Evolutionary conservation across 2,797 vertebrate genomes (phyloP).

Genomic region (Fringilla coelebs): DNA sequence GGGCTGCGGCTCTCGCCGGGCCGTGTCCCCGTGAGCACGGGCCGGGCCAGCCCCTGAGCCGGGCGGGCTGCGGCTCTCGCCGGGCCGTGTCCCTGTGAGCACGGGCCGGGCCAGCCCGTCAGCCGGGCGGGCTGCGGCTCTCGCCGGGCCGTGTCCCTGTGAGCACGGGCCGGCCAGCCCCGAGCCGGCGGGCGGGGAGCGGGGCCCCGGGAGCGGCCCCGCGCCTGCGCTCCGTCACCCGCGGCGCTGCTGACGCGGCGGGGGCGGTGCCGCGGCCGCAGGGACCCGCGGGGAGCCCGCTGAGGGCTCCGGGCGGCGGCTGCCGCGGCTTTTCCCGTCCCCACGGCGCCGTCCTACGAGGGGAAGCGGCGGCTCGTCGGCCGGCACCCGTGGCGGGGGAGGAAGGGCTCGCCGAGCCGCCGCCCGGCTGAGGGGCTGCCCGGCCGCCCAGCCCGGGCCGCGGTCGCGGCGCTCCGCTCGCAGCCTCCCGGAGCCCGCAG

Average conservation of each 20-base stretch:
- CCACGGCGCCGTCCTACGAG: background rate
- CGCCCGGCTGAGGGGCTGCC: background rate
- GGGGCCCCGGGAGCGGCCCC: no score
- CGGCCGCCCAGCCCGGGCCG: background rate
- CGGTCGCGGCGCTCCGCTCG: background rate
- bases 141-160: background rate
- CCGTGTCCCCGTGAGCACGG: no score
- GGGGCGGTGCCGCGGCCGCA: background rate
- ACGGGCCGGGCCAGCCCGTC: no score
- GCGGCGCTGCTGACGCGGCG: background rate
- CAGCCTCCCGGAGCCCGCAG: background rate
- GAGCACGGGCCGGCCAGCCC: no score
- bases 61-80: no score
- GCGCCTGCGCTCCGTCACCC: background rate
- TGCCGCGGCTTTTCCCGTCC: no score
- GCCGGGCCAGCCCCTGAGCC: no score
- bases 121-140: no score
- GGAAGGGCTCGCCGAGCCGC: background rate
- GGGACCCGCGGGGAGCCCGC: background rate
- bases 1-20: no score
- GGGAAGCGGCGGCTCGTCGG: background rate
- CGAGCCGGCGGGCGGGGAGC: no score
- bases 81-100: no score
- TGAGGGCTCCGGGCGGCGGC: background rate
- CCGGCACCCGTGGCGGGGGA: no score